Percentiles rank a stretch among this genome's conserved stretches.
These are phyloP conservation scores for Lepidochitona cinerea DNA, from an alignment of 2,888 invertebrate species.

Conservation along the genomic window DNA sequence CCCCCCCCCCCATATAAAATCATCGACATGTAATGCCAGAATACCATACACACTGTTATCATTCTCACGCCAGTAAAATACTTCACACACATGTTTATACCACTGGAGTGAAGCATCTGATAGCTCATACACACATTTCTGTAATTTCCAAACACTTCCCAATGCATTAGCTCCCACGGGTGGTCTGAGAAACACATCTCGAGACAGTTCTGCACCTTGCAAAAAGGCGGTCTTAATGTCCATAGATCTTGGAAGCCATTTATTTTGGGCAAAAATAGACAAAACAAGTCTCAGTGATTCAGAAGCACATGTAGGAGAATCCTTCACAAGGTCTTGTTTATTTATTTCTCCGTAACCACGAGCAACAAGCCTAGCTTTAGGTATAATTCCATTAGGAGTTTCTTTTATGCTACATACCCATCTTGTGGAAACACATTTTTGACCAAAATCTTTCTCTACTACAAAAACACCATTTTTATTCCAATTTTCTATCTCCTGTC, in stretches of 20 bases:
- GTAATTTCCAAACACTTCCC: not conserved
- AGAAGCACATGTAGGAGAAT: constrained; percentile 12
- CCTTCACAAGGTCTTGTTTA: not conserved
- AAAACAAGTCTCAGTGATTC: constrained; percentile 13
- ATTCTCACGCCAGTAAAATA: not conserved
- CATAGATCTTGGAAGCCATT: constrained; percentile 16
- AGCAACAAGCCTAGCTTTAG: constrained; percentile 16
- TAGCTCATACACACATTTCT: not conserved
- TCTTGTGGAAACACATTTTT: too few relatives aligned
- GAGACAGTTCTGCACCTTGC: not conserved
- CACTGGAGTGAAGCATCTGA: not conserved
- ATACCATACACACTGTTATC: too few relatives aligned
- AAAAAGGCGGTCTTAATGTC: constrained; percentile 19
- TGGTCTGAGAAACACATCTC: not conserved
- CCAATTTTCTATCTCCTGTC: too few relatives aligned
- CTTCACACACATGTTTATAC: not conserved
- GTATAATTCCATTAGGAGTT: not conserved
- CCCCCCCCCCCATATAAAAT: too few relatives aligned
- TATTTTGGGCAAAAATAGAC: constrained; percentile 14
- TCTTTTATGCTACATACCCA: constrained; percentile 22
- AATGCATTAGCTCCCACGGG: not conserved
- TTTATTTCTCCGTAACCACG: constrained; percentile 17
- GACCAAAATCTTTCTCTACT: too few relatives aligned
- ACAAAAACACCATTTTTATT: too few relatives aligned
- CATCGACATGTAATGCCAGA: too few relatives aligned